phyloP scores from a whole-genome alignment of 1,140 invertebrate species.

The Drosophila pseudoobscura region DNA sequence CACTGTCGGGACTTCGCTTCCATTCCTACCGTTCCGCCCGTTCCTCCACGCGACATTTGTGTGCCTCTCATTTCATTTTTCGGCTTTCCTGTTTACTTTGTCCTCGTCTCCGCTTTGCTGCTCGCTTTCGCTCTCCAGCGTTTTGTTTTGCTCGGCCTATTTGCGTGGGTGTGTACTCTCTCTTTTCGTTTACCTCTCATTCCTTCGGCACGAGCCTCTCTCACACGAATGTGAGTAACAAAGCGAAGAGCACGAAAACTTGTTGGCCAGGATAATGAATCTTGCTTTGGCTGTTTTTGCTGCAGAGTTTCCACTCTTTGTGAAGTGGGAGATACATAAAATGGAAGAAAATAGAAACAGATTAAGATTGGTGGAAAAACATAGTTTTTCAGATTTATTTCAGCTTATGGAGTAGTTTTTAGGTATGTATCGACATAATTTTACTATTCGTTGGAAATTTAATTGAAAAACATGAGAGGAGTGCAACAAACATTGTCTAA shows the following conservation, averaged over 20 bases:
- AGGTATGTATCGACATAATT: too few relatives aligned
- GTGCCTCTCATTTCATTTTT: conserved; percentile 1
- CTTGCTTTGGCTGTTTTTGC: conserved; percentile 28
- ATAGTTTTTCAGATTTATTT: too few relatives aligned
- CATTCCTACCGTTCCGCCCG: conserved; percentile 3
- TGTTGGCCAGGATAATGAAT: conserved; percentile 61
- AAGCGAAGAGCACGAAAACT: conserved; percentile 53
- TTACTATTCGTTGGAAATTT: too few relatives aligned
- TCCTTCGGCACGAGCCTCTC: conserved; percentile 7
- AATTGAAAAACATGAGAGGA: too few relatives aligned
- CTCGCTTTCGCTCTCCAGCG: conserved; percentile 34
- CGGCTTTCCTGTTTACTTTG: conserved; percentile 53
- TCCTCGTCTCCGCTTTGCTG: conserved; percentile 38
- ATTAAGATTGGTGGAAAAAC: not conserved
- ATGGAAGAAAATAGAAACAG: too few relatives aligned
- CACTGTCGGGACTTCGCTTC: conserved; percentile 9
- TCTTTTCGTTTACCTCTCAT: not conserved
- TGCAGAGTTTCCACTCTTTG: conserved; percentile 46
- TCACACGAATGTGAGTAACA: conserved; percentile 20
- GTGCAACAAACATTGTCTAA: not conserved
- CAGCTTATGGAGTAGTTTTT: too few relatives aligned
- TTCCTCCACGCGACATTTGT: not conserved
- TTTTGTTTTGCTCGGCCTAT: conserved; percentile 74
- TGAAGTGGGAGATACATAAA: too few relatives aligned
- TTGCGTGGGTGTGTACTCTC: conserved; percentile 32